phyloP scores from a whole-genome alignment of 2,113 vertebrate genomes.

The Mastomys coucha region DNA sequence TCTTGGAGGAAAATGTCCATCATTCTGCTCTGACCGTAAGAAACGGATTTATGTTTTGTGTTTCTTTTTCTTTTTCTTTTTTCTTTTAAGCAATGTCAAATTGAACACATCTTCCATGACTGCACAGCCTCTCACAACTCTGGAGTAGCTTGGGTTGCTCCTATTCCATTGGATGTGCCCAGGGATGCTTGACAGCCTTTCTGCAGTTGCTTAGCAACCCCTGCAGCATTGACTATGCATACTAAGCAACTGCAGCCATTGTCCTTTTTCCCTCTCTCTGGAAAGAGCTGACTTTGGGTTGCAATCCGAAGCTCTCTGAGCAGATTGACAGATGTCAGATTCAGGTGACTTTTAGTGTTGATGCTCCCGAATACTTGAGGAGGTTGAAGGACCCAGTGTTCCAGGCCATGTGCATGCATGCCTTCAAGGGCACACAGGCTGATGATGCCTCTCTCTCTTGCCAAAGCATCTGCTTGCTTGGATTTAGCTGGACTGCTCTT shows the following conservation, averaged over 20 bases:
- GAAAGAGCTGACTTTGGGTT: slow-evolving; percentile 64
- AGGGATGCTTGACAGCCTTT: slow-evolving; percentile 74
- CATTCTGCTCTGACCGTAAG: neutral
- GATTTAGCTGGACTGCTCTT: slow-evolving; percentile 9
- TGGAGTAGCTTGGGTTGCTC: slow-evolving; percentile 39
- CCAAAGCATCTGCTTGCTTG: slow-evolving; percentile 23
- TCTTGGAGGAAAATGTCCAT: neutral
- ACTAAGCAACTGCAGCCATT: slow-evolving; percentile 80
- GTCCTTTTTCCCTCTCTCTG: slow-evolving; percentile 68
- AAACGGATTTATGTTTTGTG: slow-evolving; percentile 23
- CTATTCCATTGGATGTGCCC: slow-evolving; percentile 68
- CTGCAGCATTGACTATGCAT: slow-evolving; percentile 75
- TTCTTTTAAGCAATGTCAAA: neutral
- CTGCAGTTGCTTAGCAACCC: slow-evolving; percentile 83
- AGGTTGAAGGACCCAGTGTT: slow-evolving; percentile 12
- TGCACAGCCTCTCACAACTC: slow-evolving; percentile 32
- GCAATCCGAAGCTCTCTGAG: slow-evolving; percentile 47
- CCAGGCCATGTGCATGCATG: neutral
- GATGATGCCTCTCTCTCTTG: neutral
- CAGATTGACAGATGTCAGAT: slow-evolving; percentile 60
- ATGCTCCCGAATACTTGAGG: slow-evolving; percentile 55
- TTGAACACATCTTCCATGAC: slow-evolving; percentile 24
- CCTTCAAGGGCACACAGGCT: neutral
- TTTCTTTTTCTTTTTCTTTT: neutral
- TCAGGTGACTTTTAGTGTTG: neutral